These are phyloP conservation scores for Macquaria australasica DNA, from an alignment of 2,113 vertebrate species.

Conservation along the genomic window DNA sequence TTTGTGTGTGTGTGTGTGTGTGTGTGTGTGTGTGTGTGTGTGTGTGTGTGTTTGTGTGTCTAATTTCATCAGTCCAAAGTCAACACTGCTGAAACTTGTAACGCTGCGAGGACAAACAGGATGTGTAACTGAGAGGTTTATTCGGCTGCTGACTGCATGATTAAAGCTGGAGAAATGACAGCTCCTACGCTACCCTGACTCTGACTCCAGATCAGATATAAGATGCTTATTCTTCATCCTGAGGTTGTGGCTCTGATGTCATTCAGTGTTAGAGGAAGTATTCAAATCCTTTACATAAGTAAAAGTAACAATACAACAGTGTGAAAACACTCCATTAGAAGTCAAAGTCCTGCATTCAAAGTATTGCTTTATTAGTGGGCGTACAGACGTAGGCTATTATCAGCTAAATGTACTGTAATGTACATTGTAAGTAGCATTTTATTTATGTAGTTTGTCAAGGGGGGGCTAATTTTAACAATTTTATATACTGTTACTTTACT, in stretches of 20 bases:
- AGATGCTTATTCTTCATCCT: conserved; percentile 20
- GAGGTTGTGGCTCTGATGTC: not conserved
- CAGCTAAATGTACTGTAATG: not conserved
- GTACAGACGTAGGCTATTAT: no score
- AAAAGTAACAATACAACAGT: not conserved
- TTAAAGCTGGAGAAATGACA: conserved; percentile 16
- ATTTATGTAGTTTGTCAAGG: not conserved
- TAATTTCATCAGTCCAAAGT: conserved; percentile 27
- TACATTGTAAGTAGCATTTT: not conserved
- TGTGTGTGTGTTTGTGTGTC: conserved; percentile 39
- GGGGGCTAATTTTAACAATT: not conserved
- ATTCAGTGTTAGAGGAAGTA: conserved; percentile 1
- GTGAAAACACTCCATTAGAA: not conserved
- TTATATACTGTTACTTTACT: not conserved
- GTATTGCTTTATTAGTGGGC: not conserved
- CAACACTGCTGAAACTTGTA: conserved; percentile 28
- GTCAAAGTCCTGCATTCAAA: not conserved
- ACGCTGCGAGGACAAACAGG: conserved; percentile 33
- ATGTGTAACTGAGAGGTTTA: conserved; percentile 32
- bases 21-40: conserved; percentile 29
- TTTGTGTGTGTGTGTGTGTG: conserved; percentile 6
- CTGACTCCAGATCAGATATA: conserved; percentile 30
- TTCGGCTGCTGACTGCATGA: conserved; percentile 33
- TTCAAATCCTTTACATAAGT: not conserved
- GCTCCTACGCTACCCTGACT: conserved; percentile 16